Percentiles rank a stretch among this genome's conserved stretches.
phyloP scores from a whole-genome alignment of 2,888 invertebrate species.

The Tribolium freemani region DNA sequence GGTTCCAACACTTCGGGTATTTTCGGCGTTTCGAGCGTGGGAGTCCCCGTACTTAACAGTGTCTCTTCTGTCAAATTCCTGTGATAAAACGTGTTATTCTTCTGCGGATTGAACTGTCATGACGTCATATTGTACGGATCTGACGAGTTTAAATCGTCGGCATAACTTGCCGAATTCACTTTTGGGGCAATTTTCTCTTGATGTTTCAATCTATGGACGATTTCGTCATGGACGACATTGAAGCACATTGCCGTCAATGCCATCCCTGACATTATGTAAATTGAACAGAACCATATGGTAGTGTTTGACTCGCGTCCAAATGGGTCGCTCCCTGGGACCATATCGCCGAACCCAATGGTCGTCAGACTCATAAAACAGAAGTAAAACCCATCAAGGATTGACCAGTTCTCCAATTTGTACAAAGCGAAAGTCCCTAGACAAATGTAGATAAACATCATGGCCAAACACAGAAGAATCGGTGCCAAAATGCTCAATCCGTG shows the following conservation, averaged over 20 bases:
- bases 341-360: constrained; percentile 91
- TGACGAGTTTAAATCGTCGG: constrained; percentile 75
- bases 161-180: constrained; percentile 68
- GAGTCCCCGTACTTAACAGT: constrained; percentile 71
- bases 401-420: constrained; percentile 92
- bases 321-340: constrained; percentile 80
- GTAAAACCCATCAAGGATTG: constrained; percentile 90
- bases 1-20: constrained; percentile 66
- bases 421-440: constrained; percentile 90
- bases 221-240: constrained; percentile 90
- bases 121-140: constrained; percentile 80
- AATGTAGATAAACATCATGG: constrained; percentile 93
- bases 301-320: constrained; percentile 74
- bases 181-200: constrained; percentile 70
- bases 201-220: constrained; percentile 82
- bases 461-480: constrained; percentile 89
- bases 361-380: constrained; percentile 97
- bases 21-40: constrained; percentile 65
- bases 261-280: constrained; percentile 88
- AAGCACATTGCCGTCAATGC: constrained; percentile 93
- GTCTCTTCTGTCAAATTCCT: constrained; percentile 74
- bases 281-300: constrained; percentile 90
- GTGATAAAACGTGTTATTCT: constrained; percentile 72
- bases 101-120: constrained; percentile 79
- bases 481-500: constrained; percentile 88